A percentile compares a stretch with the other conserved stretches of the same genome.
Conservation (phyloP, 2,888 invertebrate species). For the Drosophila recens region DNA sequence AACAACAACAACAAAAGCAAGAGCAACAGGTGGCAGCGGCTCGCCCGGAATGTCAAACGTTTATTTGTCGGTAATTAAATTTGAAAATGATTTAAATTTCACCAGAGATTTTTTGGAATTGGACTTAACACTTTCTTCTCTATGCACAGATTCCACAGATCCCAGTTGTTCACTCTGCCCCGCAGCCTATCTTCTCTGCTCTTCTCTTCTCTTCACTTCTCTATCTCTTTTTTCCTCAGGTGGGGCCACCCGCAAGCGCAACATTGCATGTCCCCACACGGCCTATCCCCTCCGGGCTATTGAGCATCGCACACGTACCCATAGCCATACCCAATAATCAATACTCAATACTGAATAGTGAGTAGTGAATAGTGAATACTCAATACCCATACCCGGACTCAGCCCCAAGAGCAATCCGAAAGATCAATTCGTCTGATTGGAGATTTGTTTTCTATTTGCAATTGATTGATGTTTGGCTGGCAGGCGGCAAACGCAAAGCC, state of each 20-base stretch:
- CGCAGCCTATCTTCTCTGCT: neutral
- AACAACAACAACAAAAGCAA: conserved; percentile 8
- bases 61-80: conserved; percentile 79
- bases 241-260: conserved; percentile 69
- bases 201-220: too few species aligned
- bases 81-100: conserved; percentile 81
- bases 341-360: conserved; percentile 11
- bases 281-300: neutral
- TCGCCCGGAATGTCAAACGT: conserved; percentile 76
- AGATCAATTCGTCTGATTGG: conserved; percentile 73
- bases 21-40: conserved; percentile 57
- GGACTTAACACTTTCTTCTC: conserved; percentile 78
- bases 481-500: conserved; percentile 51
- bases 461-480: conserved; percentile 69
- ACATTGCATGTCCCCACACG: conserved; percentile 4
- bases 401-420: conserved; percentile 45
- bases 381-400: conserved; percentile 23
- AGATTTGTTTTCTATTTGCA: conserved; percentile 78
- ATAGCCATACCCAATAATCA: conserved; percentile 12
- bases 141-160: conserved; percentile 26
- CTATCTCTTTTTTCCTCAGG: conserved; percentile 12
- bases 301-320: conserved; percentile 9
- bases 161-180: conserved; percentile 4
- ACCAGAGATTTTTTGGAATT: conserved; percentile 76
- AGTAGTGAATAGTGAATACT: conserved; percentile 7